Base-by-base conservation (phyloP, 2,888 invertebrate genomes). In the Ischnura elegans region DNA sequence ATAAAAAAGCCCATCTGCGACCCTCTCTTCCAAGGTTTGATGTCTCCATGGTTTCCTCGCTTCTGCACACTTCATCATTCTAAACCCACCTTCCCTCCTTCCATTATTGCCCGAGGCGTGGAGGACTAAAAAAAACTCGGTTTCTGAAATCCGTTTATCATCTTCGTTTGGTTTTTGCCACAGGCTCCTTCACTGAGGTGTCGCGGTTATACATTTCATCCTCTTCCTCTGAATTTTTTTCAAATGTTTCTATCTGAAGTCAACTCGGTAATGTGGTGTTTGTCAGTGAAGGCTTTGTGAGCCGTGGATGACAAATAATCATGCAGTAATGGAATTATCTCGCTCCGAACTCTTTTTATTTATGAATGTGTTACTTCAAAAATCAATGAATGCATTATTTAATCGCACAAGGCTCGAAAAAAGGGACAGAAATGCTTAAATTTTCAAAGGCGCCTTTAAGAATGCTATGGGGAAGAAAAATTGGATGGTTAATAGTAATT, bases 51-150 rank as follows among this genome's bases (percentile, higher is more conserved):
- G 90, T 21, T 55, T 36, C 36, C 86, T 86, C n/a, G 21, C 25
- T 19, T 61, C 43, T 61, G 21, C n/a, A n/a, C 61, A n/a, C 90
- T 61, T 90, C 90, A 66, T 90, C 90, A 90, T 66, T 90, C 19
- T 90, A 61, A 36, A 66, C 90, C 66, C n/a, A n/a, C n/a, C n/a
- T n/a, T n/a, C n/a, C 45, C 90, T 90, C 90, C 43, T n/a, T 43
- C 61, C 90, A 90, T 90, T 90, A 90, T 19, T 61, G 42, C 47
- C 43, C 10, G 55, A 43, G 43, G 61, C 61, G 13, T 19, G 43
- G n/a, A 61, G n/a, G 43, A 19, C 16, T 51, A 16, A 61, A 21
- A 61, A 90, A 90, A 90, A 90, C 19, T 2, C 43, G 25, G 86
- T 86, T 86, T 86, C 45, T 43, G 46, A 61, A 66, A 61, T 61